These are phyloP conservation scores for Platerodrilus igneus DNA, from an alignment of 2,888 invertebrate genomes.

Conservation along the genomic window DNA sequence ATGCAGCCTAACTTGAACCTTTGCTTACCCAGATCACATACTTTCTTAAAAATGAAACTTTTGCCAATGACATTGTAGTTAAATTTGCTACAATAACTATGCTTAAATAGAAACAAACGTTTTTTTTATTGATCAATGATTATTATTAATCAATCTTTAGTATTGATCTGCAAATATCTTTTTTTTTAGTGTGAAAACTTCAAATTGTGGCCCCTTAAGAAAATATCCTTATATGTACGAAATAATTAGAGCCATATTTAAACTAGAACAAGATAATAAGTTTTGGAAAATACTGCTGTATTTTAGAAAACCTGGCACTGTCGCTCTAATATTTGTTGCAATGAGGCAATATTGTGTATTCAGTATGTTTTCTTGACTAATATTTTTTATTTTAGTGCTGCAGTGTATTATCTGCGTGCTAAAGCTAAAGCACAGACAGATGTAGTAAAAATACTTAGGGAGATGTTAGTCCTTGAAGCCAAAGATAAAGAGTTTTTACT, in stretches of 20 bases:
- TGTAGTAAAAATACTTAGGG: conserved; percentile 58
- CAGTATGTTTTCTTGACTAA: background rate
- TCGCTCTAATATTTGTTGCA: conserved; percentile 56
- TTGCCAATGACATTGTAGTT: no score
- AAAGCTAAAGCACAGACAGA: conserved; percentile 57
- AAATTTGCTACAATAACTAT: no score
- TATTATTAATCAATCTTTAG: conserved; percentile 3
- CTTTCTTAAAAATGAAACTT: no score
- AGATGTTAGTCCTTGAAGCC: conserved; percentile 62
- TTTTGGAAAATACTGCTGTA: conserved; percentile 50
- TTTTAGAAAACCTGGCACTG: conserved; percentile 57
- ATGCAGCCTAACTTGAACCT: no score
- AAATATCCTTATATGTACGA: conserved; percentile 53
- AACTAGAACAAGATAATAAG: conserved; percentile 47
- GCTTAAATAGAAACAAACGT: no score
- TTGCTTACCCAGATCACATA: no score
- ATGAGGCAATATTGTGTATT: conserved; percentile 51
- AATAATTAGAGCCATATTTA: conserved; percentile 55
- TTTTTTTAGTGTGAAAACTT: conserved; percentile 51
- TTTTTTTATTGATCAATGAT: no score
- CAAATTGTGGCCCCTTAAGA: conserved; percentile 63
- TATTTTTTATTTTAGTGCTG: conserved; percentile 48
- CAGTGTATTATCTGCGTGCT: conserved; percentile 61
- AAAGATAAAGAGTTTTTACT: conserved; percentile 68
- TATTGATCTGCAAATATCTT: conserved; percentile 7